Conservation (phyloP, 2,113 vertebrate genomes). For the Ardeotis arabs region DNA sequence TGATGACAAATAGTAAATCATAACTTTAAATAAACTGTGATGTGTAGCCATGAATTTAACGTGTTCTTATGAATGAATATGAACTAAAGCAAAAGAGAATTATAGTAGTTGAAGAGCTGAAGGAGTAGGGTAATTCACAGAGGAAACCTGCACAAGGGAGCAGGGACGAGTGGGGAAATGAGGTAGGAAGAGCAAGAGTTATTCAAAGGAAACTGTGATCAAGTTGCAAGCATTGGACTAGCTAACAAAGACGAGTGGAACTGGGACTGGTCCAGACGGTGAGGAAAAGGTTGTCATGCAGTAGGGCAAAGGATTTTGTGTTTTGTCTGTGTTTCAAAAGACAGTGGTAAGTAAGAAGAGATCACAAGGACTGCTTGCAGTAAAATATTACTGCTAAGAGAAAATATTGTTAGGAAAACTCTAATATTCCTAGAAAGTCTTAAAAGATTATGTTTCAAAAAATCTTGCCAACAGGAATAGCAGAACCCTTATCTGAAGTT, state of each 20-base stretch:
- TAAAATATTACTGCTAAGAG: neutral
- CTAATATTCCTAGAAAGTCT: neutral
- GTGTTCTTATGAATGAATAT: neutral
- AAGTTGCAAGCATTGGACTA: neutral
- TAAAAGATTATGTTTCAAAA: neutral
- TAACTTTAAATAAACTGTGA: neutral
- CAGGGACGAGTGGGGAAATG: neutral
- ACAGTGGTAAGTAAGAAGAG: neutral
- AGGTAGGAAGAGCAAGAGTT: neutral
- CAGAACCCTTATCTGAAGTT: neutral
- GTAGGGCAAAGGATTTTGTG: neutral
- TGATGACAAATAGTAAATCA: neutral
- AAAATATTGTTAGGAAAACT: neutral
- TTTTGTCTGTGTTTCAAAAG: neutral
- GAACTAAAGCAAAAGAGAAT: neutral
- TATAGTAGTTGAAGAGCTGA: neutral
- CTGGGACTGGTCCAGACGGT: neutral
- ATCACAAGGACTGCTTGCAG: neutral
- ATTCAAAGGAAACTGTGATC: neutral
- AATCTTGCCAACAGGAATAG: neutral
- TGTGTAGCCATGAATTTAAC: neutral
- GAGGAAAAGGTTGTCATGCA: neutral
- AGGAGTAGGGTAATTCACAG: neutral
- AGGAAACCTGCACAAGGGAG: neutral
- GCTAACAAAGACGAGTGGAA: neutral